Conservation (phyloP, 1,140 invertebrate genomes). For the Diprion similis region DNA sequence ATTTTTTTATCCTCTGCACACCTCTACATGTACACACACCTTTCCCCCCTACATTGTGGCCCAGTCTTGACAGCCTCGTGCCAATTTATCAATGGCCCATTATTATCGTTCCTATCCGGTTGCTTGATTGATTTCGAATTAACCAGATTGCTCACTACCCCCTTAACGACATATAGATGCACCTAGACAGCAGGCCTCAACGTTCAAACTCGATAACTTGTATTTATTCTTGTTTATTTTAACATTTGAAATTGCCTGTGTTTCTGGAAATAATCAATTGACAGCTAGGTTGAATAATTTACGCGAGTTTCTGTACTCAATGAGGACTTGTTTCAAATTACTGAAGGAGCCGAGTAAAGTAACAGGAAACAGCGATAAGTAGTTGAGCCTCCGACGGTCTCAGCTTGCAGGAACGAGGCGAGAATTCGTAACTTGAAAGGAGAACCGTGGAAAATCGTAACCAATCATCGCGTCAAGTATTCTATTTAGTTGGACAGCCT, state of each 20-base stretch:
- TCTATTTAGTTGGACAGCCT: background rate
- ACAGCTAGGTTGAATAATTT: no score
- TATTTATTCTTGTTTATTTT: no score
- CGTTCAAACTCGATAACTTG: no score
- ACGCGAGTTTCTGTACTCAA: no score
- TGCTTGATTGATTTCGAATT: slow-evolving; percentile 5
- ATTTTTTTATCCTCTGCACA: background rate
- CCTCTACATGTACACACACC: background rate
- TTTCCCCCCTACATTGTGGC: background rate
- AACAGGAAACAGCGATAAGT: no score
- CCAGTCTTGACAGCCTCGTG: background rate
- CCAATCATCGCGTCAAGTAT: slow-evolving; percentile 3
- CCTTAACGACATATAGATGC: no score
- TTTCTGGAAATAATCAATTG: no score
- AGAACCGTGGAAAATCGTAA: background rate
- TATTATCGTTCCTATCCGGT: slow-evolving; percentile 1
- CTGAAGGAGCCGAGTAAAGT: no score
- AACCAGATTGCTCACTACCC: background rate
- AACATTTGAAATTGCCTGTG: no score
- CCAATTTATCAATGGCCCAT: slow-evolving; percentile 2
- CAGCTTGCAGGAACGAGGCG: background rate
- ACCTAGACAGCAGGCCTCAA: no score
- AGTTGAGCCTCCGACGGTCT: no score
- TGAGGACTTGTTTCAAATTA: no score
- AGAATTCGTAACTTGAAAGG: background rate